Evolutionary conservation across 2,888 invertebrate genomes (phyloP).

Genomic region (Coelinius sp.): DNA sequence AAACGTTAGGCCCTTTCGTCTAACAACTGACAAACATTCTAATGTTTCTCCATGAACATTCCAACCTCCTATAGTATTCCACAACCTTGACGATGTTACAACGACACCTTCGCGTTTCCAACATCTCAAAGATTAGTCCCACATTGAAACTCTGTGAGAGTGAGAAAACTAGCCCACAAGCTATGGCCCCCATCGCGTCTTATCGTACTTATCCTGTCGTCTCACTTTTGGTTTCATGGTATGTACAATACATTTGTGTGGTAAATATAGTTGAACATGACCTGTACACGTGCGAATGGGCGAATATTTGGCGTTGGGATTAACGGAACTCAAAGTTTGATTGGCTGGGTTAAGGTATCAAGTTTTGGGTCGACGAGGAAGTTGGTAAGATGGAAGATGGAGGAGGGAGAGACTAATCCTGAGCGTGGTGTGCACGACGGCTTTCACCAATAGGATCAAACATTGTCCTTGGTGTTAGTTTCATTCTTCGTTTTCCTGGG

Average conservation of each 20-base stretch:
- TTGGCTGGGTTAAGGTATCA: conserved; percentile 67
- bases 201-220: neutral
- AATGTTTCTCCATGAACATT: neutral
- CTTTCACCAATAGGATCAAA: conserved; percentile 39
- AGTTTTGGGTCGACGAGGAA: conserved; percentile 52
- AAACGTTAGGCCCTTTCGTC: conserved; percentile 8
- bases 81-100: neutral
- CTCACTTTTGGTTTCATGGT: conserved; percentile 2
- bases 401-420: conserved; percentile 18
- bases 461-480: conserved; percentile 38
- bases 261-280: conserved; percentile 19
- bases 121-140: conserved; percentile 34
- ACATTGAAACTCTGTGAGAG: neutral
- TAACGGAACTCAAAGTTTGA: conserved; percentile 68
- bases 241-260: neutral
- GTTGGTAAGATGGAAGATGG: neutral
- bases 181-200: conserved; percentile 1
- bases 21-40: neutral
- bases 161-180: conserved; percentile 14
- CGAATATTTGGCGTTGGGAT: conserved; percentile 63
- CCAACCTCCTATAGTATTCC: conserved; percentile 2
- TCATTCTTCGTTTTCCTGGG: neutral
- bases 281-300: conserved; percentile 59
- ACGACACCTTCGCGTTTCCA: conserved; percentile 8
- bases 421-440: conserved; percentile 24